These are phyloP conservation scores for Nephrocerus scutellatus DNA, from an alignment of 2,888 invertebrate genomes.

Conservation along the genomic window DNA sequence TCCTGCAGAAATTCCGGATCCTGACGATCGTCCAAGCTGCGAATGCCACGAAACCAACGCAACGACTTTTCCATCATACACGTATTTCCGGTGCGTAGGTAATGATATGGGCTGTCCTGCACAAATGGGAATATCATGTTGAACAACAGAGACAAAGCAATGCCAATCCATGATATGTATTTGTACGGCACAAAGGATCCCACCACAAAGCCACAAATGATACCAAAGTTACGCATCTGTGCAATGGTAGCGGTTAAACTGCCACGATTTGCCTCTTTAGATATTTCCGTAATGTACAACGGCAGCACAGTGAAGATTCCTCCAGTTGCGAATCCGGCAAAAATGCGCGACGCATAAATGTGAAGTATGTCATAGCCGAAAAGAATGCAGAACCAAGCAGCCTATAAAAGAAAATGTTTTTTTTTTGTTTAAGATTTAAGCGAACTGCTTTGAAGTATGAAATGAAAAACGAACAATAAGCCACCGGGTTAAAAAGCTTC, in stretches of 20 bases:
- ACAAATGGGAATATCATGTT: constrained; percentile 38
- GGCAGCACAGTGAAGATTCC: constrained; percentile 36
- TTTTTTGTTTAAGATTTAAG: too few species aligned
- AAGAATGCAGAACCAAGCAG: constrained; percentile 37
- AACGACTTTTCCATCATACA: constrained; percentile 36
- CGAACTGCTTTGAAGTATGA: too few species aligned
- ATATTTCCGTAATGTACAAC: constrained; percentile 38
- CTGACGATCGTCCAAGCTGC: constrained; percentile 35
- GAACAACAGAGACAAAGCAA: constrained; percentile 31
- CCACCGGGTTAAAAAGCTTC: too few species aligned
- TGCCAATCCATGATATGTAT: constrained; percentile 30
- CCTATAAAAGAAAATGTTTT: constrained; percentile 28
- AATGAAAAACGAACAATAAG: too few species aligned
- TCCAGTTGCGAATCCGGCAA: constrained; percentile 37
- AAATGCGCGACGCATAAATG: constrained; percentile 37
- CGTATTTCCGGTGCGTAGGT: constrained; percentile 29
- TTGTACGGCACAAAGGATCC: constrained; percentile 30
- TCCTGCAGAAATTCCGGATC: constrained; percentile 33
- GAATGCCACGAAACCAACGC: constrained; percentile 42
- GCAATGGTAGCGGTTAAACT: constrained; percentile 31
- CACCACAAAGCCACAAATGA: constrained; percentile 32
- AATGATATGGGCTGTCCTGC: constrained; percentile 40
- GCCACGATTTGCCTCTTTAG: constrained; percentile 24
- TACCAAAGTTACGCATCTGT: constrained; percentile 34
- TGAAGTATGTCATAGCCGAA: constrained; percentile 39